Percentiles rank a stretch among this genome's conserved stretches.
Evolutionary conservation across 1,140 invertebrate species (phyloP).

Genomic region (Platyscapa corneri): DNA sequence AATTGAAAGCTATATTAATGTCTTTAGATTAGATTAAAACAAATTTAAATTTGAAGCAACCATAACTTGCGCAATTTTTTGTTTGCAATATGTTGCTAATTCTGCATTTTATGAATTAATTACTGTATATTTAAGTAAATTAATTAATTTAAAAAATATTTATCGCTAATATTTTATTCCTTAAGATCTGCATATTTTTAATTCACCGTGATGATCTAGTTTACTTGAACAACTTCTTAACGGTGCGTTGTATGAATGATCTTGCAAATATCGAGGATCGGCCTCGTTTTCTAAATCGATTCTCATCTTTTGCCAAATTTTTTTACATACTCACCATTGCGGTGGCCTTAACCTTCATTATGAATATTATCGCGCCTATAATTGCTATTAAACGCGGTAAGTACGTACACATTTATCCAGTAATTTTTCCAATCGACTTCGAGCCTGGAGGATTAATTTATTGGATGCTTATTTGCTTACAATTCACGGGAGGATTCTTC

Average conservation of each 20-base stretch:
- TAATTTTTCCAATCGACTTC: neutral
- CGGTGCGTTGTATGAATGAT: neutral
- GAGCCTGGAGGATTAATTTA: neutral
- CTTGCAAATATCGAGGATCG: neutral
- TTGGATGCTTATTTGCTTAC: neutral
- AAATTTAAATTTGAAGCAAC: no score
- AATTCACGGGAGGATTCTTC: neutral
- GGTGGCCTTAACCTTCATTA: neutral
- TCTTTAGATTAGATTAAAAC: no score
- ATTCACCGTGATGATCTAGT: no score
- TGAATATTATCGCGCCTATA: neutral
- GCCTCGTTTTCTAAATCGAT: neutral
- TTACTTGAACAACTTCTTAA: neutral
- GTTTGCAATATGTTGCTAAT: no score
- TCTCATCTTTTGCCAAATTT: neutral
- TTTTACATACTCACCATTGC: neutral
- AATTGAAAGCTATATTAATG: no score
- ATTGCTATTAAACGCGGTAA: neutral
- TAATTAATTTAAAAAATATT: no score
- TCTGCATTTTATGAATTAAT: no score
- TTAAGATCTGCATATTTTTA: no score
- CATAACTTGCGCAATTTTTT: no score
- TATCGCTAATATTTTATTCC: no score
- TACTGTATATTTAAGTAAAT: no score
- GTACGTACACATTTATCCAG: neutral